Evolutionary conservation across 53 echinoderm and acorn worm genomes (phyloP).

Genomic region (Apostichopus leukothele): DNA sequence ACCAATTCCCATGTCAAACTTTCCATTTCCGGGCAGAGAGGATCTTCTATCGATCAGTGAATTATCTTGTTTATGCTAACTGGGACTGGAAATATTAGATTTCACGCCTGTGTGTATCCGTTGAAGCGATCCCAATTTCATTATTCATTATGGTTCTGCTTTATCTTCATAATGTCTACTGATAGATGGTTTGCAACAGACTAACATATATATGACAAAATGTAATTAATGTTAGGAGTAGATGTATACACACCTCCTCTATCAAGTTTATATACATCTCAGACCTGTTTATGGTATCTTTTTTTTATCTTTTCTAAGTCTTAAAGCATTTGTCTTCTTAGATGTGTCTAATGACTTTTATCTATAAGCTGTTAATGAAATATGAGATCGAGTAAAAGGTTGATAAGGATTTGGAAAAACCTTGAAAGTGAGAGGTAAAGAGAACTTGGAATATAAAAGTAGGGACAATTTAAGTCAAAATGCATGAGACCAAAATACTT

Average conservation of each 20-base stretch:
- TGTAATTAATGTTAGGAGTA: not conserved
- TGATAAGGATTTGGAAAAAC: not conserved
- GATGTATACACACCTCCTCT: not conserved
- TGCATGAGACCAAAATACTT: too few relatives aligned
- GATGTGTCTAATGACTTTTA: not conserved
- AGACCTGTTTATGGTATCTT: too few relatives aligned
- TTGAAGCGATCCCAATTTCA: not conserved
- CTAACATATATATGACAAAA: not conserved
- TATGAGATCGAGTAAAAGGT: not conserved
- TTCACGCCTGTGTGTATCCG: constrained; percentile 16
- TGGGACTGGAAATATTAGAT: constrained; percentile 25
- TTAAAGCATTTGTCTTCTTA: too few relatives aligned
- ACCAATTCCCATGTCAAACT: constrained; percentile 16
- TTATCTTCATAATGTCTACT: not conserved
- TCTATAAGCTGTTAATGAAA: not conserved
- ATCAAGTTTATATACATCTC: not conserved
- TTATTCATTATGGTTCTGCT: not conserved
- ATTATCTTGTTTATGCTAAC: constrained; percentile 27
- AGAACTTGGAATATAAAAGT: too few relatives aligned
- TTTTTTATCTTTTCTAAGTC: too few relatives aligned
- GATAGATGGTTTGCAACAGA: not conserved
- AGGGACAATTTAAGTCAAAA: too few relatives aligned
- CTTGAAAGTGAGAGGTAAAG: not conserved
- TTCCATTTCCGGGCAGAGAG: not conserved
- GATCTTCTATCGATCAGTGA: constrained; percentile 31